phyloP scores from a whole-genome alignment of 2,797 vertebrate genomes.

The Labroides dimidiatus region DNA sequence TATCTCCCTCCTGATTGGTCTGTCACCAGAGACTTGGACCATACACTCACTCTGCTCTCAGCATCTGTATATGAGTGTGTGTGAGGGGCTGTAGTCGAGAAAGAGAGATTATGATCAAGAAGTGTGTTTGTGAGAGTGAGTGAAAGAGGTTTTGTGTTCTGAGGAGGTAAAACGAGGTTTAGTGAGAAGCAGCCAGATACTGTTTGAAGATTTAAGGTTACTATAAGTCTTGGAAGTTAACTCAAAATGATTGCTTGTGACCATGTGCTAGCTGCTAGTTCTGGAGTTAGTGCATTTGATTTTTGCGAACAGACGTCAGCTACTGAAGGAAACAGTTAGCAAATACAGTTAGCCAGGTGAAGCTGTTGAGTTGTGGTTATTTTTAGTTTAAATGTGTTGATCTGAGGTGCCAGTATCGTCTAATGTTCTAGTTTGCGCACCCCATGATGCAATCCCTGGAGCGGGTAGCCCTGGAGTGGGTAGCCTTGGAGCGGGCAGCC shows the following conservation, averaged over 20 bases:
- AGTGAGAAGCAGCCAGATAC: constrained; percentile 24
- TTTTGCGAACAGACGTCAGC: neutral
- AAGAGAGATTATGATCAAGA: constrained; percentile 77
- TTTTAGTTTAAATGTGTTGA: no score
- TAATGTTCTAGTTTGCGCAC: no score
- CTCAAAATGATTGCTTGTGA: constrained; percentile 6
- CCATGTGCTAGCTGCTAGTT: neutral
- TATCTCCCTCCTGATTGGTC: constrained; percentile 98
- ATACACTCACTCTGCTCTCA: constrained; percentile 77
- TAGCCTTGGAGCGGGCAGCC: no score
- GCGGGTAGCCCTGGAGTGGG: no score
- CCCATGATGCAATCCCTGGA: no score
- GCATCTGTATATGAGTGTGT: constrained; percentile 48
- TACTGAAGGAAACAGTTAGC: neutral
- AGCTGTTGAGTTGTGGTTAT: no score
- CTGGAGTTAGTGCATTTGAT: neutral
- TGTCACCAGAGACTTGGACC: constrained; percentile 96
- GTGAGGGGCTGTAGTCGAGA: constrained; percentile 37
- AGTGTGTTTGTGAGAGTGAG: constrained; percentile 61
- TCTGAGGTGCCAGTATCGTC: no score
- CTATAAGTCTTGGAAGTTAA: constrained; percentile 13
- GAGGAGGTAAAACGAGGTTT: constrained; percentile 50
- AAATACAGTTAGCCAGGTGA: no score
- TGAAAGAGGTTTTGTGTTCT: constrained; percentile 73
- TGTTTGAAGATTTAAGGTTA: constrained; percentile 28